A percentile compares a stretch with the other conserved stretches of the same genome.
These are phyloP conservation scores for Oncorhynchus keta DNA, from an alignment of 2,113 vertebrate species.

Conservation along the genomic window DNA sequence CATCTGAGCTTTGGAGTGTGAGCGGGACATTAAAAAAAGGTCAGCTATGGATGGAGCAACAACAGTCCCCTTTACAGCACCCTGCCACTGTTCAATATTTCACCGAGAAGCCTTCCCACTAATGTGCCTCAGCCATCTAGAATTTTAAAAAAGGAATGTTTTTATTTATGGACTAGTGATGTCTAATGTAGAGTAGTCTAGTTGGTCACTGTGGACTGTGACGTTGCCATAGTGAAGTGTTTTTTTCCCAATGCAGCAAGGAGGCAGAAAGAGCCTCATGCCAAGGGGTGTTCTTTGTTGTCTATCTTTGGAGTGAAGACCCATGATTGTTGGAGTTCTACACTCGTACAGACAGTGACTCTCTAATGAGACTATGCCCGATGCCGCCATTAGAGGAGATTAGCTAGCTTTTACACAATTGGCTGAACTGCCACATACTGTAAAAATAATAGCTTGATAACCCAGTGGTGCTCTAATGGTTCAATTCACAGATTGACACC, in stretches of 20 bases:
- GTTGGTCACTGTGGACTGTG: slow-evolving; percentile 10
- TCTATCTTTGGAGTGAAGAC: slow-evolving; percentile 30
- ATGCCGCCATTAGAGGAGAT: neutral
- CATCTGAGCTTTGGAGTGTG: too few species aligned
- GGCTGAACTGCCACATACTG: neutral
- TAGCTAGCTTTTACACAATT: neutral
- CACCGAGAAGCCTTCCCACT: slow-evolving; percentile 28
- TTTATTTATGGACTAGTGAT: slow-evolving; percentile 44
- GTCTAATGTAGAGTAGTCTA: slow-evolving; percentile 26
- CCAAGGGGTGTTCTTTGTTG: slow-evolving; percentile 45
- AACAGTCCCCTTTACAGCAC: too few species aligned
- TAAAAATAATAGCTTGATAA: too few species aligned
- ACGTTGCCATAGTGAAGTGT: slow-evolving; percentile 3
- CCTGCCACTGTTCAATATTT: slow-evolving; percentile 48
- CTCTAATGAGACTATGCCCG: neutral
- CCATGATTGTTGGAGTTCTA: slow-evolving; percentile 55
- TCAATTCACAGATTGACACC: neutral
- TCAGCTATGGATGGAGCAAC: too few species aligned
- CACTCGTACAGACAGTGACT: neutral
- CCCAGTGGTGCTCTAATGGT: neutral
- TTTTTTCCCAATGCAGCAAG: slow-evolving; percentile 43
- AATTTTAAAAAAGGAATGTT: neutral
- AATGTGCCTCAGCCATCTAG: slow-evolving; percentile 34
- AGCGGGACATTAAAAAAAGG: too few species aligned
- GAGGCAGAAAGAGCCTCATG: slow-evolving; percentile 54